Conservation (phyloP, 2,797 vertebrate species). For the Phoxinus dragarum region DNA sequence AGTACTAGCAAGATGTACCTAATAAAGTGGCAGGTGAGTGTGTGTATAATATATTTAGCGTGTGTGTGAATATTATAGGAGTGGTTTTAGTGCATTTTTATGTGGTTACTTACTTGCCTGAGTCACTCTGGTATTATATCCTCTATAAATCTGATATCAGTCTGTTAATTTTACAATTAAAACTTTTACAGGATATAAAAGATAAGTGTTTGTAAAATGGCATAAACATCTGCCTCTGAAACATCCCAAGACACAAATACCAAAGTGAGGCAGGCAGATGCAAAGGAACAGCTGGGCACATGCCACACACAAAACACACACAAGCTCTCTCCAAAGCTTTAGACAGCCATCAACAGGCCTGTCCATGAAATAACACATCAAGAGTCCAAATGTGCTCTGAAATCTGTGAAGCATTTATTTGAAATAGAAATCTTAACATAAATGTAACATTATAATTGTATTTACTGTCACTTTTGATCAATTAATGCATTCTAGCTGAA, state of each 20-base stretch:
- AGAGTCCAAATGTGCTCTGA: slow-evolving; percentile 4
- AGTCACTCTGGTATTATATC: neutral
- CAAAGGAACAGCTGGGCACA: slow-evolving; percentile 41
- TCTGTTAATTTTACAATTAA: slow-evolving; percentile 3
- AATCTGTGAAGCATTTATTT: neutral
- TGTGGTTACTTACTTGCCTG: neutral
- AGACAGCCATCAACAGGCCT: slow-evolving; percentile 45
- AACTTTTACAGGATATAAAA: slow-evolving; percentile 7
- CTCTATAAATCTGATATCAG: slow-evolving; percentile 7
- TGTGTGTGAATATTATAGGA: neutral
- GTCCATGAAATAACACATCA: slow-evolving; percentile 25
- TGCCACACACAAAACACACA: slow-evolving; percentile 25
- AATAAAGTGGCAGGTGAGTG: neutral
- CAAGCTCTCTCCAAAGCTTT: slow-evolving; percentile 21
- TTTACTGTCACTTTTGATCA: neutral
- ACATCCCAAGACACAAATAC: slow-evolving; percentile 31
- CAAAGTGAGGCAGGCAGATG: slow-evolving; percentile 35
- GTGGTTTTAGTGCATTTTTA: neutral
- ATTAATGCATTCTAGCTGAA: too few relatives aligned
- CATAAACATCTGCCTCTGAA: neutral
- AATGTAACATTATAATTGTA: too few relatives aligned
- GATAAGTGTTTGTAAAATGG: slow-evolving; percentile 5
- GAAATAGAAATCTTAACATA: neutral
- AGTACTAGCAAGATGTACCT: neutral
- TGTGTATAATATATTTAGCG: neutral